Evolutionary conservation across 2,797 vertebrate species (phyloP).

Genomic region (Numenius phaeopus): DNA sequence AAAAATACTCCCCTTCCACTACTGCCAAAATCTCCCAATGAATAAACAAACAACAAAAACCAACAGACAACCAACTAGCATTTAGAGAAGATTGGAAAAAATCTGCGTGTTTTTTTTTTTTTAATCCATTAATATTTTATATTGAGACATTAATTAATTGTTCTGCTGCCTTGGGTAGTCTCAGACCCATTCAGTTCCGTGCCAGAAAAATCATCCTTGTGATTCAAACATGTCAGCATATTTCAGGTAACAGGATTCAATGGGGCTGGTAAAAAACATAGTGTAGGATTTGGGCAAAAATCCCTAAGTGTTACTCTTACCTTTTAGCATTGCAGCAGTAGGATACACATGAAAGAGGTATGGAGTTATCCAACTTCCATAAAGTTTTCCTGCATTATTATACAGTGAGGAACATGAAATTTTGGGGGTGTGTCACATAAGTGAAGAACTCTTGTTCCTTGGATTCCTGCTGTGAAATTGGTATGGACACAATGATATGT

Average conservation of each 20-base stretch:
- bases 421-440: not conserved
- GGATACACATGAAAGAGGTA: not conserved
- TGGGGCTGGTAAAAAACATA: not conserved
- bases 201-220: not conserved
- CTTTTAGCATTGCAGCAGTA: not conserved
- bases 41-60: not conserved
- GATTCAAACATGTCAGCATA: not conserved
- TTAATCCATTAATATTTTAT: not conserved
- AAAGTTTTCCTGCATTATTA: not conserved
- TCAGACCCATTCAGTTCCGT: rapidly evolving
- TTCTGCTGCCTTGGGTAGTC: not conserved
- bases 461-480: not conserved
- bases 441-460: not conserved
- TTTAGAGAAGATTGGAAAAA: not conserved
- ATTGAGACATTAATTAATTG: not conserved
- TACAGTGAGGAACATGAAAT: not conserved
- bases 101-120: not conserved
- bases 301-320: not conserved
- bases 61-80: not conserved
- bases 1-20: not conserved
- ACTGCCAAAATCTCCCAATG: not conserved
- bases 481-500: not conserved
- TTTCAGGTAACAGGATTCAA: not conserved
- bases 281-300: not conserved
- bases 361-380: not conserved